Conservation (phyloP, 2,888 invertebrate species). For the Leucophora obtusa region DNA sequence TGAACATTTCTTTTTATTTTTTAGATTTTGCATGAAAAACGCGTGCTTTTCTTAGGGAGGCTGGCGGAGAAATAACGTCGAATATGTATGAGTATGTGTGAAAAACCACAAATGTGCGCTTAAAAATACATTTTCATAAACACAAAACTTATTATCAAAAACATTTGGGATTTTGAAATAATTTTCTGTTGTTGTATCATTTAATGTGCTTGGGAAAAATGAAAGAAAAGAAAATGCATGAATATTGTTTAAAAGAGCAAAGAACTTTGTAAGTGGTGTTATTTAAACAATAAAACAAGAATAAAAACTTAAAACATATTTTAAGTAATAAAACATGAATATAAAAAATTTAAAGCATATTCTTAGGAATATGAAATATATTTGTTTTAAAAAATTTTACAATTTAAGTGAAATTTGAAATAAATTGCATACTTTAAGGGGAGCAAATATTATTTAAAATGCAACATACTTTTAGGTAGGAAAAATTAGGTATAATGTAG, state of each 20-base stretch:
- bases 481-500: too few relatives aligned
- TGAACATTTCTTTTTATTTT: slow-evolving; percentile 22
- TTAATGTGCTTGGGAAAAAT: slow-evolving; percentile 47
- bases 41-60: slow-evolving; percentile 32
- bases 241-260: slow-evolving; percentile 63
- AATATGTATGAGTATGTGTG: slow-evolving; percentile 21
- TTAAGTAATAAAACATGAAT: neutral
- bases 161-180: slow-evolving; percentile 56
- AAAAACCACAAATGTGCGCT: slow-evolving; percentile 67
- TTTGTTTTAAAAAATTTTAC: too few relatives aligned
- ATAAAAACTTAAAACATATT: slow-evolving; percentile 7
- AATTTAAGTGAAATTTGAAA: too few relatives aligned
- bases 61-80: neutral
- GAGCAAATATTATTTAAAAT: too few relatives aligned
- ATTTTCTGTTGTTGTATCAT: slow-evolving; percentile 56
- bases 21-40: slow-evolving; percentile 39
- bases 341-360: slow-evolving; percentile 39
- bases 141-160: slow-evolving; percentile 67
- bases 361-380: neutral
- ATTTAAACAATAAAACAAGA: slow-evolving; percentile 46
- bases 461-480: too few relatives aligned
- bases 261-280: slow-evolving; percentile 65
- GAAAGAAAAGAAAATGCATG: slow-evolving; percentile 39
- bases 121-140: slow-evolving; percentile 67
- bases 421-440: too few relatives aligned